Percentiles rank a stretch among this genome's conserved stretches.
Conservation (phyloP, 2,888 invertebrate genomes). For the Drosophila quasianomalipes region DNA sequence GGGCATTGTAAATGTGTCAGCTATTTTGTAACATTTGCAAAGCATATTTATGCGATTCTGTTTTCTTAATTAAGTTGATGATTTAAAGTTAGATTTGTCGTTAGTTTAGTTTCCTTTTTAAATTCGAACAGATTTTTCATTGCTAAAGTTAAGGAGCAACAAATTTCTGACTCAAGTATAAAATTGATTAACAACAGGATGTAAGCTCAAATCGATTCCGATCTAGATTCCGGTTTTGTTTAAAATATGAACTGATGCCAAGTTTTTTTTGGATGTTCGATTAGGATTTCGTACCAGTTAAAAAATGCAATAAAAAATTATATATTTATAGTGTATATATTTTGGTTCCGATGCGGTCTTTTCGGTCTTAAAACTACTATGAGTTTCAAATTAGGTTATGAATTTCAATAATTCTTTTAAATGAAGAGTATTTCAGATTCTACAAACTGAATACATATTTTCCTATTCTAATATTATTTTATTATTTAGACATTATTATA, state of each 20-base stretch:
- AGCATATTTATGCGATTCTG: not conserved
- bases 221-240: not conserved
- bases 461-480: not conserved
- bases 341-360: too few relatives aligned
- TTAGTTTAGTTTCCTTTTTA: not conserved
- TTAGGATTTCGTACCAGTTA: too few relatives aligned
- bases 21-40: not conserved
- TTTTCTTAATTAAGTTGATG: not conserved
- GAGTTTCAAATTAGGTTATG: not conserved
- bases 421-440: conserved; percentile 15
- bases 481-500: conserved; percentile 34
- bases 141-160: not conserved
- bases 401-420: not conserved
- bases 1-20: conserved; percentile 9
- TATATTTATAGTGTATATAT: too few relatives aligned
- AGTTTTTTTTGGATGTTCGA: not conserved
- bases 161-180: not conserved
- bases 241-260: not conserved
- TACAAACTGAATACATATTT: too few relatives aligned
- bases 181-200: not conserved
- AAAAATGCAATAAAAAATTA: too few relatives aligned
- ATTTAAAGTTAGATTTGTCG: not conserved
- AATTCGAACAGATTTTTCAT: not conserved
- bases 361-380: too few relatives aligned
- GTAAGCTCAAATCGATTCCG: not conserved